Conservation (phyloP, 2,888 invertebrate genomes). For the Drosophila phalerata region DNA sequence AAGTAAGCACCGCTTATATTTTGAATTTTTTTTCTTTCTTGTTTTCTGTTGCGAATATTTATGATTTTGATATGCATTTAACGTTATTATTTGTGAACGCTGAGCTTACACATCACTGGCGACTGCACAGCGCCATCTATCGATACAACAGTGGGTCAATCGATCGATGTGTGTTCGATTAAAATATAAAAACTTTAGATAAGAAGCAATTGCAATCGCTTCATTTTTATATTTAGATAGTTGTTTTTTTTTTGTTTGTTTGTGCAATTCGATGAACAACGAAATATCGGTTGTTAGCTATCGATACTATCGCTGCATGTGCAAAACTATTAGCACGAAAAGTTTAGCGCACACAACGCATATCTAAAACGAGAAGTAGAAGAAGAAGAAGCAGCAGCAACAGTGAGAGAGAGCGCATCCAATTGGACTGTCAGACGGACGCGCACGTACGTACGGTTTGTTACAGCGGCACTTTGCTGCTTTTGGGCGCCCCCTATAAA, state of each 20-base stretch:
- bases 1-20: slow-evolving; percentile 73
- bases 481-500: slow-evolving; percentile 36
- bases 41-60: slow-evolving; percentile 22
- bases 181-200: background rate
- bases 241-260: slow-evolving; percentile 20
- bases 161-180: slow-evolving; percentile 32
- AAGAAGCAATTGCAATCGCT: slow-evolving; percentile 5
- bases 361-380: slow-evolving; percentile 54
- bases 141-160: slow-evolving; percentile 50
- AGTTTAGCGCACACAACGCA: slow-evolving; percentile 65
- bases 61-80: slow-evolving; percentile 34
- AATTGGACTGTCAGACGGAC: slow-evolving; percentile 62
- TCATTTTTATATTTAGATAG: too few relatives aligned
- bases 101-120: slow-evolving; percentile 56
- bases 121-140: slow-evolving; percentile 43
- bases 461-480: slow-evolving; percentile 56
- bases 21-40: slow-evolving; percentile 26
- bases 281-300: slow-evolving; percentile 24
- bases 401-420: slow-evolving; percentile 56
- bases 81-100: slow-evolving; percentile 59
- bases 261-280: slow-evolving; percentile 36
- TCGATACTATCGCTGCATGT: slow-evolving; percentile 65
- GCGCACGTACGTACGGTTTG: slow-evolving; percentile 64
- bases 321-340: slow-evolving; percentile 58
- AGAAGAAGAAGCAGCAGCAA: slow-evolving; percentile 35